Base-by-base conservation (phyloP, 1,140 invertebrate species). In the Stegodyphus dumicola region DNA sequence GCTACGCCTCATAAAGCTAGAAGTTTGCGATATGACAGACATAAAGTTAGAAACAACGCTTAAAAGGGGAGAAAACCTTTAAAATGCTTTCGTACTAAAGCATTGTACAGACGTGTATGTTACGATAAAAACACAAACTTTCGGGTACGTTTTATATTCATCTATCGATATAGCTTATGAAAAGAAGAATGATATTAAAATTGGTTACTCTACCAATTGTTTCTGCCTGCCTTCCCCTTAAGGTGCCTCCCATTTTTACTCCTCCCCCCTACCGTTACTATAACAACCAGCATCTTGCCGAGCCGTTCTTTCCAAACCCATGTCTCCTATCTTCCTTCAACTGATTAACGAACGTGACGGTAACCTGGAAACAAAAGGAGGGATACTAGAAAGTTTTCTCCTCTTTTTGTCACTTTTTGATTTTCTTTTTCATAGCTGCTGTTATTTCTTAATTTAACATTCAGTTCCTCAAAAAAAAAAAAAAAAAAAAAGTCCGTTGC, bases 171-270 rank as follows among this genome's bases (percentile, higher is more conserved):
- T 33, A 33, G 33, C 33, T 33, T 33, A 33, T 33, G 33, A 60
- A 60, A 60, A 66, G 52, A 65, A 51, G 56, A 51, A 49, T 18
- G 65, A 60, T 77, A 33, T 66, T 33, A 66, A 66, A 77, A 77
- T 77, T 60, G 48, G 75, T 56, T 60, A 11, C 5, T 65, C 75
- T 60, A 66, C 56, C 56, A 66, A 65, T 66, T 77, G 75, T 77
- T 77, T 66, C 75, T 54, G 64, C 56, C 75, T 17, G 64, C 75
- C 75, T 77, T 65, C 75, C 17, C 65, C 75, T 77, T 77, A 66
- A 11, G 64, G 75, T n/a, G 64, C 75, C 75, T 77, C 75, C 75
- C 75, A 66, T 66, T 77, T 77, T 77, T 66, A 77, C 75, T 77
- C 64, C 64, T 66, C 13, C 15, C 33, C 33, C 33, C 33, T 33